Percentiles rank a stretch among this genome's conserved stretches.
Evolutionary conservation across 1,140 invertebrate genomes (phyloP).

Genomic region (Drosophila melanogaster): DNA sequence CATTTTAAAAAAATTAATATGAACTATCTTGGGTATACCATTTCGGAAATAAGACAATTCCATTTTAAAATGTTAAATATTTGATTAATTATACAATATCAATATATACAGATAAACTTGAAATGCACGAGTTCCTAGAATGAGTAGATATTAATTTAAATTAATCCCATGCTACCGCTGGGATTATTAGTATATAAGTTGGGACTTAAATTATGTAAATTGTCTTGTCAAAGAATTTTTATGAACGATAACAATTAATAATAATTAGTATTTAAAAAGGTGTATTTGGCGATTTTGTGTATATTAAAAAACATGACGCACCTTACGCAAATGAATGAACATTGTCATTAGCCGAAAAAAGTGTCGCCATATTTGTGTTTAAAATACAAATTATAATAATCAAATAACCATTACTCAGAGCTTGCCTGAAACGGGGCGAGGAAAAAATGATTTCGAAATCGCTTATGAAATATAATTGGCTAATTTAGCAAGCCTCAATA

Average conservation of each 20-base stretch:
- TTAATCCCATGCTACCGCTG: too few relatives aligned
- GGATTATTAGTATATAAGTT: background rate
- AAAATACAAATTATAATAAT: slow-evolving; percentile 61
- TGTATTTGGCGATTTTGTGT: slow-evolving; percentile 26
- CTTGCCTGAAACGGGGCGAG: slow-evolving; percentile 6
- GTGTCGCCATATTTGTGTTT: slow-evolving; percentile 24
- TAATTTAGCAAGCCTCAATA: slow-evolving; percentile 47
- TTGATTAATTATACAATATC: too few relatives aligned
- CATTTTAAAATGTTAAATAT: too few relatives aligned
- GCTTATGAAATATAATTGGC: slow-evolving; percentile 63
- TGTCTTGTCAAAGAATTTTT: background rate
- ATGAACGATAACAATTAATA: background rate
- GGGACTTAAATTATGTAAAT: background rate
- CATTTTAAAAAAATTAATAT: too few relatives aligned
- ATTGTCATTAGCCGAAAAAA: slow-evolving; percentile 33
- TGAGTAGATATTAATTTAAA: background rate
- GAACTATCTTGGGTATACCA: too few relatives aligned
- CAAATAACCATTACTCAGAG: slow-evolving; percentile 41
- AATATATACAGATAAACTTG: too few relatives aligned
- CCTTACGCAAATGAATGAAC: slow-evolving; percentile 34
- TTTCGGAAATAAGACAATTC: too few relatives aligned
- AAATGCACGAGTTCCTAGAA: too few relatives aligned
- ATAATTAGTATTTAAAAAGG: slow-evolving; percentile 1
- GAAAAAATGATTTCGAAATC: slow-evolving; percentile 32
- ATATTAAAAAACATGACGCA: slow-evolving; percentile 24